These are phyloP conservation scores for Peromyscus eremicus DNA, from an alignment of 2,797 vertebrate genomes.

Conservation along the genomic window DNA sequence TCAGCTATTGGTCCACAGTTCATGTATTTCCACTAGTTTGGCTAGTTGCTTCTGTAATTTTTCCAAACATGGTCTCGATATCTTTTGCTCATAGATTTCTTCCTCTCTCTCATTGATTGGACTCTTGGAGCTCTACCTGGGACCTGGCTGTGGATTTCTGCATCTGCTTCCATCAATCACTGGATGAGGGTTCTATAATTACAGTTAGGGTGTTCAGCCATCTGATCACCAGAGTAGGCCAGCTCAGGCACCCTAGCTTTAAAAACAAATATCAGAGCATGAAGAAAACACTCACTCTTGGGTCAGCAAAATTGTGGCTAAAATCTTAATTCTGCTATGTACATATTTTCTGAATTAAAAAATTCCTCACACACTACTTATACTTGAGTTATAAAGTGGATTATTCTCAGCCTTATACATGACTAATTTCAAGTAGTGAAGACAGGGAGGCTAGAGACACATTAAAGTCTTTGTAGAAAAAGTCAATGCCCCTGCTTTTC, in stretches of 20 bases:
- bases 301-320: neutral
- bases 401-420: neutral
- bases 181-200: too few species aligned
- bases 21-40: too few species aligned
- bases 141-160: too few species aligned
- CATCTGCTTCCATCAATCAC: too few species aligned
- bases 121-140: too few species aligned
- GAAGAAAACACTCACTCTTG: neutral
- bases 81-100: too few species aligned
- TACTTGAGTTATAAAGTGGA: neutral
- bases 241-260: neutral
- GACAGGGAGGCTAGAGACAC: neutral
- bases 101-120: too few species aligned
- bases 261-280: neutral
- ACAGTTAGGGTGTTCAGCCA: too few species aligned
- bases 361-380: neutral
- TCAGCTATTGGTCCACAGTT: too few species aligned
- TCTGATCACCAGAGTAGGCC: too few species aligned
- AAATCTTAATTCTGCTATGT: neutral
- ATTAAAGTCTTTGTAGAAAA: neutral
- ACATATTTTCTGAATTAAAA: neutral
- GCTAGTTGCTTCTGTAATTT: too few species aligned
- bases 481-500: rapidly evolving
- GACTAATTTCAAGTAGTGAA: neutral
- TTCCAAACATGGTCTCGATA: too few species aligned